Evolutionary conservation across 1,140 invertebrate genomes (phyloP).

Genomic region (Drosophila sp.): DNA sequence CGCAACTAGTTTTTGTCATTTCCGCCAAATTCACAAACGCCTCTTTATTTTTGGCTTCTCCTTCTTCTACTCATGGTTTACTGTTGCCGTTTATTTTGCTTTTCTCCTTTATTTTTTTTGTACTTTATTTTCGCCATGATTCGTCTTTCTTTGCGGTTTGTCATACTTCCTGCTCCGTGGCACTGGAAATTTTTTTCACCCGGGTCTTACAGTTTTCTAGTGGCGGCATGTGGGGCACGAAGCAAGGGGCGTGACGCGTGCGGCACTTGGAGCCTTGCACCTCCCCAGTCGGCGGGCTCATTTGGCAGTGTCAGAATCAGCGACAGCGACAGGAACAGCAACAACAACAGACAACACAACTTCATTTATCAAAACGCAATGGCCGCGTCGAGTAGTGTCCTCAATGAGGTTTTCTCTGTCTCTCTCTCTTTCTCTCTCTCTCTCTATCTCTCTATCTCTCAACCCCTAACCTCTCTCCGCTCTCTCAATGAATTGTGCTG

Average conservation of each 20-base stretch:
- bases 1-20: conserved; percentile 60
- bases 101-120: neutral
- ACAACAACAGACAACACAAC: conserved; percentile 62
- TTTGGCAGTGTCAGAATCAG: conserved; percentile 54
- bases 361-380: conserved; percentile 77
- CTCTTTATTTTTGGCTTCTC: conserved; percentile 1
- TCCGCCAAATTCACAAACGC: conserved; percentile 58
- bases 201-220: conserved; percentile 58
- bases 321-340: conserved; percentile 42
- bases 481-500: neutral
- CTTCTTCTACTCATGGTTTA: conserved; percentile 2
- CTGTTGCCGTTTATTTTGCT: conserved; percentile 17
- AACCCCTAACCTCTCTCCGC: neutral
- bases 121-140: conserved; percentile 17
- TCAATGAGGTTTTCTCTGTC: neutral
- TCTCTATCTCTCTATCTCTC: too few relatives aligned
- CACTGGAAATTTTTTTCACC: conserved; percentile 44
- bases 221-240: conserved; percentile 13
- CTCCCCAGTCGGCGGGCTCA: conserved; percentile 38
- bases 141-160: conserved; percentile 52
- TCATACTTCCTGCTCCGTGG: conserved; percentile 48
- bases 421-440: too few relatives aligned
- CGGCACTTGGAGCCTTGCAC: neutral
- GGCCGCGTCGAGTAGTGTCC: conserved; percentile 25
- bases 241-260: neutral